These are phyloP conservation scores for Dryomyza anilis DNA, from an alignment of 2,888 invertebrate genomes.

Conservation along the genomic window DNA sequence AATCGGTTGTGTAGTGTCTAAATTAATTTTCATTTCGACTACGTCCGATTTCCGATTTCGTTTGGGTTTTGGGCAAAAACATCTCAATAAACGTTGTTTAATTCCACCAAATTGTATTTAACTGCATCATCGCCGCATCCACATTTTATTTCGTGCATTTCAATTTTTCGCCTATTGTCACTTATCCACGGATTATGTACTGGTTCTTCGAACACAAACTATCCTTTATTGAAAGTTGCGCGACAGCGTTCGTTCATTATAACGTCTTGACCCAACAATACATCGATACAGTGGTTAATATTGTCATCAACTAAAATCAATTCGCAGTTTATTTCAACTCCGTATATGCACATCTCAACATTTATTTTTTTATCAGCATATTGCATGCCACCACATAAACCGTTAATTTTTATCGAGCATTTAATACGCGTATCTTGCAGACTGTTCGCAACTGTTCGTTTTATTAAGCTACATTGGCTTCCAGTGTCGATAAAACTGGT, in stretches of 20 bases:
- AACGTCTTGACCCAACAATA: too few relatives aligned
- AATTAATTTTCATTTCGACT: conserved; percentile 14
- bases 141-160: not conserved
- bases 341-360: not conserved
- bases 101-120: not conserved
- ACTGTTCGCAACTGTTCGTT: not conserved
- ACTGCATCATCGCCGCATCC: not conserved
- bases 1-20: conserved; percentile 9
- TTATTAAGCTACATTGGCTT: not conserved
- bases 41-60: conserved; percentile 10
- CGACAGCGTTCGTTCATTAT: too few relatives aligned
- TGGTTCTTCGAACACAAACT: too few relatives aligned
- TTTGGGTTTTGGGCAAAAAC: not conserved
- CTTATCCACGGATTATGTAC: too few relatives aligned
- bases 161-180: not conserved
- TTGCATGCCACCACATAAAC: not conserved
- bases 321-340: not conserved
- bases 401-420: not conserved
- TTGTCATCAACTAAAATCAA: not conserved
- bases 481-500: not conserved
- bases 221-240: too few relatives aligned
- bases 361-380: not conserved
- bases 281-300: not conserved
- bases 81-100: not conserved
- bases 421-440: not conserved